Evolutionary conservation across 2,113 vertebrate species (phyloP).

Genomic region (Peromyscus leucopus): DNA sequence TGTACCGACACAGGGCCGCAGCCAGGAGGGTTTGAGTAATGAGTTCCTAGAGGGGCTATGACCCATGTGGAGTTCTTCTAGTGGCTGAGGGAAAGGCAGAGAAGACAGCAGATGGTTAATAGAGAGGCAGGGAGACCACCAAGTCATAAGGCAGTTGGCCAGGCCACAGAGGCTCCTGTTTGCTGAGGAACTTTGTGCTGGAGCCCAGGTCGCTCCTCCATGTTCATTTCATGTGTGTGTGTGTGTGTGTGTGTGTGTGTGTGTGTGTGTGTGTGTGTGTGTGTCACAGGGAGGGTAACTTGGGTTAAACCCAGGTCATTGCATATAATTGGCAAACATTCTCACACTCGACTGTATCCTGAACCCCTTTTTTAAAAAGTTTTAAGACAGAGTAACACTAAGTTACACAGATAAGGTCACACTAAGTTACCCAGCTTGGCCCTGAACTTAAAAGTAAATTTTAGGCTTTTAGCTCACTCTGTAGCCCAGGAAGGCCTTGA

Average conservation of each 20-base stretch:
- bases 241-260: neutral
- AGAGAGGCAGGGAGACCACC: neutral
- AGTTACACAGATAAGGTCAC: neutral
- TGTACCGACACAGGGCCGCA: neutral
- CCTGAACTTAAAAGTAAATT: neutral
- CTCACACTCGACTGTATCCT: neutral
- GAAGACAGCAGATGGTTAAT: neutral
- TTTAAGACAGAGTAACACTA: neutral
- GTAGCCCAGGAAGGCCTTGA: neutral
- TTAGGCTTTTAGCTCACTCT: neutral
- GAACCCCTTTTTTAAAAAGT: neutral
- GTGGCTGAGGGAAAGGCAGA: rapidly evolving
- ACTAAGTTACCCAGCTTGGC: neutral
- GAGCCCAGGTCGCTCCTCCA: neutral
- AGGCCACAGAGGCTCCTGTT: neutral
- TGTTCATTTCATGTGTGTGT: neutral
- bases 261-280: neutral
- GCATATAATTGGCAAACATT: neutral
- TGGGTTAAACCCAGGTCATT: neutral
- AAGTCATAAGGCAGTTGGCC: neutral
- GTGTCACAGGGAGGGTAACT: too few relatives aligned
- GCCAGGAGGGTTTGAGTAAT: neutral
- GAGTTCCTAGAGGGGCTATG: neutral
- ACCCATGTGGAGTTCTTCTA: neutral
- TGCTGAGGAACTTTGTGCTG: neutral